Conservation (phyloP, 2,888 invertebrate genomes). For the Drosophila tanythrix region DNA sequence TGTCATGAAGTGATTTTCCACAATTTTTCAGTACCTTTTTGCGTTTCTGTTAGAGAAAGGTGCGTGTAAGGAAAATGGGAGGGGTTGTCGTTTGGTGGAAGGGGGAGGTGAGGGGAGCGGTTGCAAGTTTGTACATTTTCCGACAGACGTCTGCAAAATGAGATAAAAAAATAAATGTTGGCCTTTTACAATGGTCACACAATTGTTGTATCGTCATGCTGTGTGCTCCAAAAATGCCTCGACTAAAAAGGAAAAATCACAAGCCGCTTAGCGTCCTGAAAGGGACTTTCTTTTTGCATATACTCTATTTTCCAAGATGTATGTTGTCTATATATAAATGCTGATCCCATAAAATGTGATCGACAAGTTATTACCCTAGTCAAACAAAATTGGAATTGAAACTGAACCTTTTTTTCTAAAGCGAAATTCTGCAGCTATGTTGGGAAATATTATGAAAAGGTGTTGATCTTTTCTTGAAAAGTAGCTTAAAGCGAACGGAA, state of each 20-base stretch:
- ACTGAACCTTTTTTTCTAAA: not conserved
- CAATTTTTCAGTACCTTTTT: slow-evolving; percentile 66
- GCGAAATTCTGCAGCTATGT: not conserved
- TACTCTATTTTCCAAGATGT: not conserved
- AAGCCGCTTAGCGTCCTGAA: slow-evolving; percentile 61
- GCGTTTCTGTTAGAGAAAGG: slow-evolving; percentile 2
- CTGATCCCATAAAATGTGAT: not conserved
- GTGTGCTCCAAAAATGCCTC: slow-evolving; percentile 30
- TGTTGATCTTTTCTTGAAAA: not conserved
- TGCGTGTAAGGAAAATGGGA: not conserved
- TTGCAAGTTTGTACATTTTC: slow-evolving; percentile 17
- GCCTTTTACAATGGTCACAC: slow-evolving; percentile 55
- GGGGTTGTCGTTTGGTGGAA: no score
- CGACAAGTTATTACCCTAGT: not conserved
- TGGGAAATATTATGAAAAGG: not conserved
- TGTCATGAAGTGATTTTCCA: slow-evolving; percentile 74
- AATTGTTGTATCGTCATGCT: slow-evolving; percentile 62
- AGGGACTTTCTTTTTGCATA: not conserved
- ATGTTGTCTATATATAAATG: not conserved
- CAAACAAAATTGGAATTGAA: not conserved
- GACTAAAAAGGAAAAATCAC: slow-evolving; percentile 44
- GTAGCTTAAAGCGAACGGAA: not conserved
- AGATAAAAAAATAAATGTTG: slow-evolving; percentile 72
- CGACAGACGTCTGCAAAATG: slow-evolving; percentile 70
- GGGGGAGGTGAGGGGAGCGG: not conserved